Evolutionary conservation across 2,113 vertebrate genomes (phyloP).

Genomic region (Aleadryas rufinucha): DNA sequence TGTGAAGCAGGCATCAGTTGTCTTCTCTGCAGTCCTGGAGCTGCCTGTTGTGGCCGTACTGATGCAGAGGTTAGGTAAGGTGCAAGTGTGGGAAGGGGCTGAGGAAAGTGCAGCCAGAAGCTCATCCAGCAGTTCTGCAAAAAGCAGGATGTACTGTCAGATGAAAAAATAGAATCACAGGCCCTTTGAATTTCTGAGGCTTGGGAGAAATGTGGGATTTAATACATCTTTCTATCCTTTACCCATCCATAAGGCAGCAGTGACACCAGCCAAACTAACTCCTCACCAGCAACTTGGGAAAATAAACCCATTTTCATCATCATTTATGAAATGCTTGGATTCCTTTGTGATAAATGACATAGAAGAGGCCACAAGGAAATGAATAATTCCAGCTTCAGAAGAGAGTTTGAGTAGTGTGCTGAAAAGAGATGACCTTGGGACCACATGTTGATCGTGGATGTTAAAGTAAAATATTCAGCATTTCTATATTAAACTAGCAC

Average conservation of each 20-base stretch:
- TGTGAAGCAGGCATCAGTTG: not conserved
- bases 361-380: constrained; percentile 13
- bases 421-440: not conserved
- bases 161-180: not conserved
- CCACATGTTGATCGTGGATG: not conserved
- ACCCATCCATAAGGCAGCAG: not conserved
- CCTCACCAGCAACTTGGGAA: not conserved
- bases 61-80: not conserved
- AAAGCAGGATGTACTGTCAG: not conserved
- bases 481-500: not conserved
- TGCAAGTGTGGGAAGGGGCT: not conserved
- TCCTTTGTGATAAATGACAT: constrained; percentile 9
- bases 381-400: not conserved
- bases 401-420: not conserved
- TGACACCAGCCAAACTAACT: not conserved
- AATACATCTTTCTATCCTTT: not conserved
- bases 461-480: not conserved
- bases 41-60: not conserved
- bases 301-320: constrained; percentile 22
- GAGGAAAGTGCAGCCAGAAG: not conserved
- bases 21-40: not conserved
- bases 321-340: constrained; percentile 8
- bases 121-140: not conserved
- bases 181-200: not conserved
- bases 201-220: not conserved